Percentiles rank a stretch among this genome's conserved stretches.
Evolutionary conservation across 2,888 invertebrate genomes (phyloP).

Genomic region (Ectobius pallidus): DNA sequence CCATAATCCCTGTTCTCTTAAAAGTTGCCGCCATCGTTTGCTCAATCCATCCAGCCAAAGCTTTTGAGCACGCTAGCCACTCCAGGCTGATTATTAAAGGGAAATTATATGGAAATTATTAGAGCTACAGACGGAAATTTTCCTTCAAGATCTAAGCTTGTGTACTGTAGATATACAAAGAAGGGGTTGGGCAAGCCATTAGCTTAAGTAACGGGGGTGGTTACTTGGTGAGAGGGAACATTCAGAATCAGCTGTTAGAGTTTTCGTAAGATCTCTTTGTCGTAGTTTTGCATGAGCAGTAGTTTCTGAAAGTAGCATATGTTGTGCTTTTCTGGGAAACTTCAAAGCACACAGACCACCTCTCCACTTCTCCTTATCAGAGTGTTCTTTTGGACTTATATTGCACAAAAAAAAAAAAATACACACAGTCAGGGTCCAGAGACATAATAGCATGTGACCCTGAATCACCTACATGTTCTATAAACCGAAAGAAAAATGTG

Average conservation of each 20-base stretch:
- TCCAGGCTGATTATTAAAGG: slow-evolving; percentile 25
- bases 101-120: slow-evolving; percentile 33
- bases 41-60: slow-evolving; percentile 7
- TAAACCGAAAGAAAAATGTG: too few species aligned
- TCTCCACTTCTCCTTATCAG: too few species aligned
- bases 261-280: neutral
- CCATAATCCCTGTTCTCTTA: neutral
- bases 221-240: slow-evolving; percentile 8
- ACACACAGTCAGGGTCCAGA: too few species aligned
- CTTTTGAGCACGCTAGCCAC: slow-evolving; percentile 25
- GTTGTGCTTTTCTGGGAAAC: too few species aligned
- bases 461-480: too few species aligned
- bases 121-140: slow-evolving; percentile 21
- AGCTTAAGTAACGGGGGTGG: slow-evolving; percentile 24
- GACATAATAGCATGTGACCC: too few species aligned
- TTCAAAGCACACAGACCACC: too few species aligned
- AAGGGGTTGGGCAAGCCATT: slow-evolving; percentile 27
- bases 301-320: too few species aligned
- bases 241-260: slow-evolving; percentile 6
- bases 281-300: too few species aligned
- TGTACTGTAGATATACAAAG: slow-evolving; percentile 25
- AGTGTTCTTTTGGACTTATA: too few species aligned
- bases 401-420: too few species aligned
- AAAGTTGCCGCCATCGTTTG: neutral
- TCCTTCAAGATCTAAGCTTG: slow-evolving; percentile 27